These are phyloP conservation scores for Puntigrus tetrazona DNA, from an alignment of 2,113 vertebrate genomes.

Conservation along the genomic window DNA sequence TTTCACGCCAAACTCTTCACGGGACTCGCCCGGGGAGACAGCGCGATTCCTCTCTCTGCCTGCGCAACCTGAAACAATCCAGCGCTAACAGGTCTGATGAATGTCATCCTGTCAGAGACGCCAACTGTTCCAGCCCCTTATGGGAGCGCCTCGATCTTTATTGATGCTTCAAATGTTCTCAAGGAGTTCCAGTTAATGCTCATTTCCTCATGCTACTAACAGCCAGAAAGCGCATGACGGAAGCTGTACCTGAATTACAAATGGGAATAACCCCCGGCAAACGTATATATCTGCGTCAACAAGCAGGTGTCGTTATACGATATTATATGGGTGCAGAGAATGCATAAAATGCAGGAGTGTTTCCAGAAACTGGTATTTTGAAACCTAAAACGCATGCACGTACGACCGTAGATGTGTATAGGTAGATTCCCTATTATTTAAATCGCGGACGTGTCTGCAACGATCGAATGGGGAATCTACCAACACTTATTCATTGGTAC, in stretches of 20 bases:
- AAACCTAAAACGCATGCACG: too few relatives aligned
- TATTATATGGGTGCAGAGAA: not conserved
- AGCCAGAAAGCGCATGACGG: not conserved
- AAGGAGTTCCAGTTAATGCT: conserved; percentile 47
- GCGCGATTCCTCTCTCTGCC: conserved; percentile 21
- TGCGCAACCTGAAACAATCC: conserved; percentile 43
- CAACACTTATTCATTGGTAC: too few relatives aligned
- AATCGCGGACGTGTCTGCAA: too few relatives aligned
- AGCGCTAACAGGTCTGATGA: conserved; percentile 57
- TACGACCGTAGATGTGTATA: too few relatives aligned
- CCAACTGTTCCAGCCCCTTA: conserved; percentile 58
- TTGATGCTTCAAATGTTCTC: conserved; percentile 42
- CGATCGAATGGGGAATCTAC: too few relatives aligned
- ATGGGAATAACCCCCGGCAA: conserved; percentile 17
- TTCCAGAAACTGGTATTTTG: not conserved
- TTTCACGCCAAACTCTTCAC: conserved; percentile 30
- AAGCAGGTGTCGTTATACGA: not conserved
- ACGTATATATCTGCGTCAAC: not conserved
- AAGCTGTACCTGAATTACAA: not conserved
- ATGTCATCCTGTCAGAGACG: conserved; percentile 54
- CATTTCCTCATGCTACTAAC: conserved; percentile 24
- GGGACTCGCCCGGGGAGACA: conserved; percentile 18
- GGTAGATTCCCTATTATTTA: too few relatives aligned
- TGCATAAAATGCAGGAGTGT: not conserved
- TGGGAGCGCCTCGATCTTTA: conserved; percentile 50